Evolutionary conservation across 2,797 vertebrate species (phyloP), one percentile per base, ranked within the genome.

Genomic region (Tauraco hartlaubi): DNA sequence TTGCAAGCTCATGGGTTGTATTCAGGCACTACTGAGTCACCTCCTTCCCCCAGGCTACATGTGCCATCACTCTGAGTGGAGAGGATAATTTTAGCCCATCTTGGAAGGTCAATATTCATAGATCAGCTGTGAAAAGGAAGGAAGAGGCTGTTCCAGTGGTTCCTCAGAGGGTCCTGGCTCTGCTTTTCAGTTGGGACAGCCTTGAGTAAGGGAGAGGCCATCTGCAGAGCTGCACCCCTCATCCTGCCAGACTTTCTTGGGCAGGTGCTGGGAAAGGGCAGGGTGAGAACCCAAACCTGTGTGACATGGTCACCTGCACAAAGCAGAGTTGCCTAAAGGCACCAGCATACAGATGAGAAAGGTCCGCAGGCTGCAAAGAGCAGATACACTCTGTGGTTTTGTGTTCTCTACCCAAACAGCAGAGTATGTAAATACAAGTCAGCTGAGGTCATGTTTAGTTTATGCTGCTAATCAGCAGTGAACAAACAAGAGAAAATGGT

Each of bases 401-500:
- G 23, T 63, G 11, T 64, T 93, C 41, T 74, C 22, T 67, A 56
- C 49, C 3, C 2, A 41, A 93, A 56, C 7, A 41, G 15, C 43
- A 28, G 55, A 85, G 41, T 77, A 68, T 81, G 58, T 88, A 94
- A 88, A 86, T 64, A 66, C 11, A 58, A 81, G 69, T 93, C 92
- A 90, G 58, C 46, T 88, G 66, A 94, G 15, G 11, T 68, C 12
- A 0, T 77, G 33, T 88, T 90, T 77, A 43, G 79, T 81, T 96
- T 92, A 62, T 78, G 20, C 43, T 86, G 67, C 43, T 91, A 86
- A 79, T 92, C 83, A 78, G 41, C 66, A 72, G 58, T n/a, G 79
- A 92, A 92, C 73, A 84, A 96, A 95, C 79, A 80, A 77, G 41
- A 71, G 28, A 85, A 88, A 86, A 92, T 4, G 15, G 15, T 71